phyloP scores from a whole-genome alignment of 1,140 invertebrate species.

The Monochamus saltuarius region DNA sequence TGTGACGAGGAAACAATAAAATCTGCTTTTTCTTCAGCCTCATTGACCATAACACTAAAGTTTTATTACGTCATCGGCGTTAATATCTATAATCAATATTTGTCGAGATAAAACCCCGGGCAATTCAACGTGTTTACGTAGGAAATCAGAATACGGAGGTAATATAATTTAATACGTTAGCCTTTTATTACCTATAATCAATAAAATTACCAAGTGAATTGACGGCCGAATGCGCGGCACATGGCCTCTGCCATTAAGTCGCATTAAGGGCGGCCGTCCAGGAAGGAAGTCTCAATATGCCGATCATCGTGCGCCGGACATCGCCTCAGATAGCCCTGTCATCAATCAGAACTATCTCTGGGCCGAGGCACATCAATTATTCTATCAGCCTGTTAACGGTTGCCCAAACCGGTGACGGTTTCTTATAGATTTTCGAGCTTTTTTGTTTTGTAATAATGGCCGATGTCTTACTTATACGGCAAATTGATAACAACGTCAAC shows the following conservation, averaged over 20 bases:
- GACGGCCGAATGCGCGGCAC: slow-evolving; percentile 19
- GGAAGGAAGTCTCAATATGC: slow-evolving; percentile 52
- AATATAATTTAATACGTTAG: slow-evolving; percentile 21
- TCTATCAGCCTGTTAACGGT: slow-evolving; percentile 21
- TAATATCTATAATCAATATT: slow-evolving; percentile 23
- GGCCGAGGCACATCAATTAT: slow-evolving; percentile 41
- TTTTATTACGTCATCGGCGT: slow-evolving; percentile 14
- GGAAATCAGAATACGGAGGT: slow-evolving; percentile 13
- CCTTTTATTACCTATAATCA: slow-evolving; percentile 38
- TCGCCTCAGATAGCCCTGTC: slow-evolving; percentile 43
- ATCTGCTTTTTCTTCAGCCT: slow-evolving; percentile 6
- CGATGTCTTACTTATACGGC: slow-evolving; percentile 11
- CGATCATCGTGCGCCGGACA: slow-evolving; percentile 48
- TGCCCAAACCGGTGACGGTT: slow-evolving; percentile 2
- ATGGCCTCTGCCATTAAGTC: slow-evolving; percentile 37
- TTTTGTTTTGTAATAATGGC: slow-evolving; percentile 14
- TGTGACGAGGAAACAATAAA: too few species aligned
- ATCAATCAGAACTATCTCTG: slow-evolving; percentile 49
- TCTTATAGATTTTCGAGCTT: slow-evolving; percentile 6
- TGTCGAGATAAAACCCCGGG: slow-evolving; percentile 46
- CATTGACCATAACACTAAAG: slow-evolving; percentile 19
- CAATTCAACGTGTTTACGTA: slow-evolving; percentile 18
- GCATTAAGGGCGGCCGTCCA: slow-evolving; percentile 39
- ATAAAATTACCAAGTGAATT: slow-evolving; percentile 38
- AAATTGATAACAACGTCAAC: slow-evolving; percentile 6